Conservation (phyloP, 1,140 invertebrate genomes). For the Diorhabda carinulata region DNA sequence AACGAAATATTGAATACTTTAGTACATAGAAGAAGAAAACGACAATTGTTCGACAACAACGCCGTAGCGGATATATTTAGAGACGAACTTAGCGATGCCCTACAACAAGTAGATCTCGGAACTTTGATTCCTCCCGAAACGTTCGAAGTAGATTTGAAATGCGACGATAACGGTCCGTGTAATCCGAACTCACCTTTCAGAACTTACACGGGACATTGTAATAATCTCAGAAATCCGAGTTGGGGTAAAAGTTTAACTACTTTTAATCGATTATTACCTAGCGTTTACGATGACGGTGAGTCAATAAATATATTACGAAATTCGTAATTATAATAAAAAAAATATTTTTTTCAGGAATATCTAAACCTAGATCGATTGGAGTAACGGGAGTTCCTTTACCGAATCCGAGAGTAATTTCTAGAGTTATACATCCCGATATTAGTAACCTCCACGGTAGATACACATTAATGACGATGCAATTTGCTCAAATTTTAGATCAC, state of each 20-base stretch:
- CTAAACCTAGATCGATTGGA: constrained; percentile 66
- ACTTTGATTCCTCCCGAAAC: constrained; percentile 52
- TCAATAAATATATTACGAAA: no score
- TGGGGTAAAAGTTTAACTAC: constrained; percentile 82
- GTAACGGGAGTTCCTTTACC: constrained; percentile 57
- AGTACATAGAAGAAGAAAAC: constrained; percentile 46
- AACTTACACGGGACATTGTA: constrained; percentile 82
- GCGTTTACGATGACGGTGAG: constrained; percentile 87
- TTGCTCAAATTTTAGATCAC: constrained; percentile 87
- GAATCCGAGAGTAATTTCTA: constrained; percentile 58
- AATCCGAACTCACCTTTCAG: constrained; percentile 78
- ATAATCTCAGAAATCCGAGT: constrained; percentile 82
- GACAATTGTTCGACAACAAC: constrained; percentile 17
- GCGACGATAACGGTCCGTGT: constrained; percentile 67
- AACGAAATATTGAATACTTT: constrained; percentile 74
- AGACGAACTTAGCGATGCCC: constrained; percentile 64
- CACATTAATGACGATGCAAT: constrained; percentile 90
- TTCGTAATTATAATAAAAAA: background rate
- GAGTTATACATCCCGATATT: constrained; percentile 83
- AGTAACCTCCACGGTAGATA: constrained; percentile 71
- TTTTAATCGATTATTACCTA: constrained; percentile 79
- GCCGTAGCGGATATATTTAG: constrained; percentile 56
- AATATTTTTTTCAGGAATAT: constrained; percentile 52
- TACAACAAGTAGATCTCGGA: constrained; percentile 70
- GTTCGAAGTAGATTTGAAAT: constrained; percentile 51